Evolutionary conservation across 2,888 invertebrate genomes (phyloP).

Genomic region (Desoria tigrina): DNA sequence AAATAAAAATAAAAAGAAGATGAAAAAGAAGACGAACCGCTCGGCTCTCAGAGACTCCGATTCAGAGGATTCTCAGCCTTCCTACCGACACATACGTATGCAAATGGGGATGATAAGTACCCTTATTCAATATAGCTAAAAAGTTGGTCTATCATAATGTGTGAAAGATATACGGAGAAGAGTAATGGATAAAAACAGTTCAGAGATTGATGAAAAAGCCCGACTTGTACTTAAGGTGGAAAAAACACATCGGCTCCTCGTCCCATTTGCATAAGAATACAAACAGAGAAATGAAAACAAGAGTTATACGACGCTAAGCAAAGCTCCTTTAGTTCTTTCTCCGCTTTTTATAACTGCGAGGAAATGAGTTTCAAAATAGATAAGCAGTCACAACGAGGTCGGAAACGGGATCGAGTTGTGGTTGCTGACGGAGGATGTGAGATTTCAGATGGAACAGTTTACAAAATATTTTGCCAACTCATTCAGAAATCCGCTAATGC

Average conservation of each 20-base stretch:
- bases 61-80: neutral
- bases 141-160: neutral
- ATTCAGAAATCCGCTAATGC: no score
- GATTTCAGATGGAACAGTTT: no score
- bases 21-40: neutral
- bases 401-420: no score
- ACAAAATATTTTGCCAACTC: no score
- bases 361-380: no score
- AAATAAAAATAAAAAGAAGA: constrained; percentile 18
- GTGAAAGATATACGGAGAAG: constrained; percentile 1
- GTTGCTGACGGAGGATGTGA: no score
- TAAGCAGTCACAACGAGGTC: no score
- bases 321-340: neutral
- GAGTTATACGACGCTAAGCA: neutral
- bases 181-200: constrained; percentile 11
- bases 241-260: constrained; percentile 20
- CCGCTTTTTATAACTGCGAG: no score
- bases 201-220: neutral
- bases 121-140: constrained; percentile 5
- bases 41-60: neutral
- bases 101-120: constrained; percentile 25
- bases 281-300: constrained; percentile 6
- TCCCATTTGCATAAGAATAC: constrained; percentile 41
- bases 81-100: constrained; percentile 1
- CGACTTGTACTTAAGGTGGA: neutral